phyloP scores from a whole-genome alignment of 2,888 invertebrate species.

The Coenonympha glycerion region DNA sequence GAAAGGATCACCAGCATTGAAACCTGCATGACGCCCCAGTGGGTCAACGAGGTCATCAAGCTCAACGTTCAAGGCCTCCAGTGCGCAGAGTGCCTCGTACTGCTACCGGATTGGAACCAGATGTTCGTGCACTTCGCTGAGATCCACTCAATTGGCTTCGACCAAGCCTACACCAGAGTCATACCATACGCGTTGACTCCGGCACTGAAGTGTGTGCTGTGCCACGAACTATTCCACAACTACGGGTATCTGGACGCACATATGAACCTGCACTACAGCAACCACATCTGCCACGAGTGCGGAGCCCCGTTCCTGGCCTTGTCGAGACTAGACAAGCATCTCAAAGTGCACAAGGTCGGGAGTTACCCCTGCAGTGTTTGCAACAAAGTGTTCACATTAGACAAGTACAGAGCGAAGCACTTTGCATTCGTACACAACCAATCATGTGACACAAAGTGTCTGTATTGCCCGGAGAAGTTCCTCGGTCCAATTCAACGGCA shows the following conservation, averaged over 20 bases:
- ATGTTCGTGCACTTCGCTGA: slow-evolving; percentile 47
- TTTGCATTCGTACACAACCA: slow-evolving; percentile 39
- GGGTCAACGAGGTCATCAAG: slow-evolving; percentile 48
- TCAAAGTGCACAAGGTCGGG: slow-evolving; percentile 56
- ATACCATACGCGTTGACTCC: slow-evolving; percentile 44
- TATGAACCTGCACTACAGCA: slow-evolving; percentile 57
- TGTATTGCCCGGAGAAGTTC: slow-evolving; percentile 44
- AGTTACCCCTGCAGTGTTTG: slow-evolving; percentile 59
- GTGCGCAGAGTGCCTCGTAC: slow-evolving; percentile 40
- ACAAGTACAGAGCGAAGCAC: slow-evolving; percentile 47
- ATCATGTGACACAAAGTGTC: slow-evolving; percentile 37
- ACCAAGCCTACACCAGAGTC: slow-evolving; percentile 39
- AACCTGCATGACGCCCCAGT: slow-evolving; percentile 43
- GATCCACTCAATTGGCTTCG: slow-evolving; percentile 37
- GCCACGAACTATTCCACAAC: slow-evolving; percentile 36
- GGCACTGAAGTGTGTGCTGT: slow-evolving; percentile 43
- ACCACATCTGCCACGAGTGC: slow-evolving; percentile 52
- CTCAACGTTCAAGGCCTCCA: slow-evolving; percentile 44
- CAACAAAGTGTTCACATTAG: slow-evolving; percentile 56
- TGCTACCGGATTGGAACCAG: slow-evolving; percentile 41
- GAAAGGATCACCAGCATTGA: slow-evolving; percentile 37
- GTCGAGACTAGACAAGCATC: slow-evolving; percentile 46
- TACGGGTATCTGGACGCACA: slow-evolving; percentile 47
- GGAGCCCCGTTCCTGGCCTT: slow-evolving; percentile 47
- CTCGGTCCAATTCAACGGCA: slow-evolving; percentile 35